Conservation (phyloP, 2,113 vertebrate species). For the Thomomys bottae region DNA sequence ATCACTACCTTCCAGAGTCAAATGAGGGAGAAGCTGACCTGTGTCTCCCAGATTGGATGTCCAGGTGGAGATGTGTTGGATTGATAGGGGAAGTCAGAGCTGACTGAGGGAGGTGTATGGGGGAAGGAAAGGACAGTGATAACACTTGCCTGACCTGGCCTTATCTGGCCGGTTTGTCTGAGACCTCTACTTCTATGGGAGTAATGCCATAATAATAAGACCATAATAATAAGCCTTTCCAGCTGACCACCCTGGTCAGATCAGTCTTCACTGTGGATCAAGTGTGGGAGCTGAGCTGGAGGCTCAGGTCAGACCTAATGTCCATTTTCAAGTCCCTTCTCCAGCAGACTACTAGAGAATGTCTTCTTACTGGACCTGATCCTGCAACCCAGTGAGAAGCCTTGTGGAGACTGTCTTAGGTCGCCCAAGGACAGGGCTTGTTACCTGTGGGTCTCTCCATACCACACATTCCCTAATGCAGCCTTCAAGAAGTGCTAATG, state of each 20-base stretch:
- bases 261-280: background rate
- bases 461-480: background rate
- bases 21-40: background rate
- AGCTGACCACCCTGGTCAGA: background rate
- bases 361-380: background rate
- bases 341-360: fast-evolving
- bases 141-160: background rate
- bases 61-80: background rate
- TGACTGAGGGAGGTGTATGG: background rate
- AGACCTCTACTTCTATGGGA: background rate
- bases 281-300: background rate
- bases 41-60: background rate
- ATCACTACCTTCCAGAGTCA: background rate
- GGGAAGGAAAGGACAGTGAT: background rate
- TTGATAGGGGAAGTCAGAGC: background rate
- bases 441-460: background rate
- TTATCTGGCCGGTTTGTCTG: background rate
- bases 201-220: too few relatives aligned
- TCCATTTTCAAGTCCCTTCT: background rate
- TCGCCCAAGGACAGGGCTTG: background rate
- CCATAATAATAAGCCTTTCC: background rate
- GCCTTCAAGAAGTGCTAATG: background rate
- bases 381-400: background rate
- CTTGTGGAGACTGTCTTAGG: background rate
- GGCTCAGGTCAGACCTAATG: background rate